These are phyloP conservation scores for Acrossocheilus wenchowensis DNA, from an alignment of 2,797 vertebrate species.

Conservation along the genomic window DNA sequence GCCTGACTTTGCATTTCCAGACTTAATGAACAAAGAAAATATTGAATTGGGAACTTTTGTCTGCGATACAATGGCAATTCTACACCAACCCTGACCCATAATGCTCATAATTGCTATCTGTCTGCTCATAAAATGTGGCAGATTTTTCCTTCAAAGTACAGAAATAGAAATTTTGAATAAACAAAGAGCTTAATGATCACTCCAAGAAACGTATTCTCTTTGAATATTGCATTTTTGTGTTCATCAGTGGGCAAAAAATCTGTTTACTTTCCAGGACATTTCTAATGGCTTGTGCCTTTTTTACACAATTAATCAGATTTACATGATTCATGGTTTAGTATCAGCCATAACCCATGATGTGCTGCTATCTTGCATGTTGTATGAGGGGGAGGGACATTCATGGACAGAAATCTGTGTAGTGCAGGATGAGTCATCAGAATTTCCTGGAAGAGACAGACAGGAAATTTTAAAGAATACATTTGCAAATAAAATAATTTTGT, in stretches of 20 bases:
- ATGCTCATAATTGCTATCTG: not conserved
- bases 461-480: not conserved
- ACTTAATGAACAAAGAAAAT: conserved; percentile 40
- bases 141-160: conserved; percentile 12
- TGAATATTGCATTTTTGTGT: not conserved
- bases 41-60: conserved; percentile 21
- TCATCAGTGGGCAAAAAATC: not conserved
- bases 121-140: not conserved
- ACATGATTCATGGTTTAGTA: not conserved
- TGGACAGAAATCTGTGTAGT: not conserved
- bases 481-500: not conserved
- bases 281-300: not conserved
- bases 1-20: conserved; percentile 26
- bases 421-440: not conserved
- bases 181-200: conserved; percentile 41
- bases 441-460: not conserved
- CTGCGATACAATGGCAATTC: not conserved
- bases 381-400: not conserved
- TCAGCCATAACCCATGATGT: not conserved
- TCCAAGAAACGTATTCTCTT: not conserved
- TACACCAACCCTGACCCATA: not conserved
- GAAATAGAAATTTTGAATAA: conserved; percentile 34
- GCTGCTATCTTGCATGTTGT: not conserved
- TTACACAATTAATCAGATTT: not conserved
- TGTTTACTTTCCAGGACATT: not conserved